Evolutionary conservation across 2,888 invertebrate species (phyloP).

Genomic region (Sphaeridia pumilis): DNA sequence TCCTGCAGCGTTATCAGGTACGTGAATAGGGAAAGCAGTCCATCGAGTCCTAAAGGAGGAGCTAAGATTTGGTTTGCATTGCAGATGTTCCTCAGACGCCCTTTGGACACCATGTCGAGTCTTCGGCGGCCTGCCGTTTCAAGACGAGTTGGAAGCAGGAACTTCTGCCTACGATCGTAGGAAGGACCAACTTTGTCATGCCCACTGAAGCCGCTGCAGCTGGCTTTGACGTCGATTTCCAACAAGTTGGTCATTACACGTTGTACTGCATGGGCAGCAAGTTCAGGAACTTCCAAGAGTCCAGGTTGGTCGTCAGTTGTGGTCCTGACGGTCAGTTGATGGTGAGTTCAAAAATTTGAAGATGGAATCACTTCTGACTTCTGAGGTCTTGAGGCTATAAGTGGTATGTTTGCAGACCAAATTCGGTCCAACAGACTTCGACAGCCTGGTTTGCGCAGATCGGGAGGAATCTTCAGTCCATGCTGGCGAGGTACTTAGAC

Average conservation of each 20-base stretch:
- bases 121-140: too few species aligned
- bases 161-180: too few species aligned
- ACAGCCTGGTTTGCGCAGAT: neutral
- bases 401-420: neutral
- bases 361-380: neutral
- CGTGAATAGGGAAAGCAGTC: too few species aligned
- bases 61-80: too few species aligned
- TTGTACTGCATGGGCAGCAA: neutral
- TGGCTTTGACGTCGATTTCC: too few species aligned
- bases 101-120: too few species aligned
- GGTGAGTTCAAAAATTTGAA: neutral
- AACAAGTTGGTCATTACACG: neutral
- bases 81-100: too few species aligned
- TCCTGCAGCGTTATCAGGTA: too few species aligned
- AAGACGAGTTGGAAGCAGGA: too few species aligned
- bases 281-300: neutral
- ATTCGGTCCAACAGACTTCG: neutral
- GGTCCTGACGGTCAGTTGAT: neutral
- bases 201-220: too few species aligned
- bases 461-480: neutral
- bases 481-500: conserved; percentile 5
- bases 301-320: neutral
- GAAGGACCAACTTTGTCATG: too few species aligned
- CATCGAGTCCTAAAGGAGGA: too few species aligned
- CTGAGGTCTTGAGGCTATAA: neutral